Evolutionary conservation across 64 coral and sea anemone genomes (phyloP), one percentile per base, ranked within the genome.

Genomic region (Dendrophyllia cribrosa): DNA sequence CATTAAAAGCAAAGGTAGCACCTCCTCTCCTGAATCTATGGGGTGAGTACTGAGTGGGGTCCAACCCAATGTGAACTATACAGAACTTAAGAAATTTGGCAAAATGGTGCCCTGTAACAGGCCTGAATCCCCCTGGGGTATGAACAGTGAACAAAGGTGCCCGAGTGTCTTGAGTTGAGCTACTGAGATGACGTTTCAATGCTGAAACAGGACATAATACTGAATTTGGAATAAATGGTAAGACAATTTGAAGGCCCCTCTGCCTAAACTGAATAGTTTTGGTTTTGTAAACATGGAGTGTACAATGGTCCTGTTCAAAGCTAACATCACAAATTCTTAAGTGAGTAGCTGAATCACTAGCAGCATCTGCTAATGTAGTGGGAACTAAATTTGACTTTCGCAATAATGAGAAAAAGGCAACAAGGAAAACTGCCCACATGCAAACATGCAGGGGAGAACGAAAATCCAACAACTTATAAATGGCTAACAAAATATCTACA

Each of bases 231-330:
- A 87, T 70, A 3, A 25, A n/a, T 19, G 69, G 66, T 15, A 87
- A 13, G 2, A 69, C 64, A 53, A 87, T 87, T 21, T 72, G 6
- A 51, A 87, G 55, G 15, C 17, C 6, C 25, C 67, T 66, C 64
- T 87, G 52, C 46, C 55, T n/a, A 49, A 72, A 87, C 65, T 87
- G 85, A 34, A 87, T 87, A n/a, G 85, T 87, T 72, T 87, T 87
- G 26, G 85, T 72, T 58, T 49, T 21, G 9, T 58, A 34, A 25
- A 87, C 85, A 34, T 8, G 45, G 9, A 87, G 48, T 52, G n/a
- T 52, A 20, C 50, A 24, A 7, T 43, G 6, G 23, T 74, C 19
- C 3, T 66, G 43, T 14, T 17, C 0, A 62, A 87, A 72, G 51
- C 15, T 51, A 11, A 87, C 23, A 74, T 87, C 65, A 34, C 64